Evolutionary conservation across 2,888 invertebrate genomes (phyloP), one percentile per base, ranked within the genome.

Genomic region (Leptarthrus brevirostris): DNA sequence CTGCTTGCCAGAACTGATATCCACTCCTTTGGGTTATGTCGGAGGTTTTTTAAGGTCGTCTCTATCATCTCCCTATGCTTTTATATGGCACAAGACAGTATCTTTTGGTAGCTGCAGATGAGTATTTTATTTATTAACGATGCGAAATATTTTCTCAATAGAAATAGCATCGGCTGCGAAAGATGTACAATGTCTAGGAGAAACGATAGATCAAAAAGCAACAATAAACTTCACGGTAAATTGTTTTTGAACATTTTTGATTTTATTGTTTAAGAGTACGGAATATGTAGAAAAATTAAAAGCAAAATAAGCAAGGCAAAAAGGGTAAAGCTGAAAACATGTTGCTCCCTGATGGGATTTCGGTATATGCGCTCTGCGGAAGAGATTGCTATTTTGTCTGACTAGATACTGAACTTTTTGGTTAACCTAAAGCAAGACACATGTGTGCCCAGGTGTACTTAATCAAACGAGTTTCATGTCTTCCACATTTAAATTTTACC

Each of bases 201-300:
- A 72, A 53, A 22, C 72, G 58, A 72, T 72, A 56, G 72, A 72
- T 72, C 72, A 72, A 61, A 72, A 58, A 54, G 34, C 56, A 26
- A 54, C 30, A 30, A 30, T 30, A 53, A 40, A 16, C 20, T 40
- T 18, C 12, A 40, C 22, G 61, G 40, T 40, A 66, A 66, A 66
- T 66, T 66, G 64, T 26, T 66, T 66, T 66, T 47, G 47, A 66
- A 16, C 47, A 66, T 66, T 66, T 66, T 47, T 47, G 47, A 66
- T 66, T 66, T 66, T 66, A 66, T 66, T 66, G 64, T 66, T 47
- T 30, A n/a, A 16, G 26, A 18, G 6, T 18, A 22, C n/a, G n/a
- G 16, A 22, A 3, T 16, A 69, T 69, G 69, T 30, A 34, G 69
- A 26, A 69, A 20, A 52, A 69, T 64, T 24, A 3, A 64, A 44